These are phyloP conservation scores for Ascidia mentula DNA, from an alignment of 23 tunicate genomes.

Conservation along the genomic window DNA sequence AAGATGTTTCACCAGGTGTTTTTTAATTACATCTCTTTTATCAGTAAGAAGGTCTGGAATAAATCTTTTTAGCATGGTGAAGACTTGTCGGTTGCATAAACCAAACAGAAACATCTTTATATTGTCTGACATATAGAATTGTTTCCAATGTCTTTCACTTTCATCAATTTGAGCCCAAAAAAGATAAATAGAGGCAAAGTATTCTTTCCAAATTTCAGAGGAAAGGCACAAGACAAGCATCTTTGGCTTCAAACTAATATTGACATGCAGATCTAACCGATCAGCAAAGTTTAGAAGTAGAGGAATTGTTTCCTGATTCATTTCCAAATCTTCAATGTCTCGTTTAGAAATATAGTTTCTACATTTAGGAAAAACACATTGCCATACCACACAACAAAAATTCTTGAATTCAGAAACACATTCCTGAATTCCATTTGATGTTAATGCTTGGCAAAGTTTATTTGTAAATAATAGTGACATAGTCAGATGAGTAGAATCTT, in stretches of 20 bases:
- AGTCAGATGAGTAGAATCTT: neutral
- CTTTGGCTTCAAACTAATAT: neutral
- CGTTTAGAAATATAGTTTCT: neutral
- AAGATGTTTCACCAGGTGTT: too few species aligned
- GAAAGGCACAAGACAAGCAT: neutral
- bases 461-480: neutral
- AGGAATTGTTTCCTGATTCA: neutral
- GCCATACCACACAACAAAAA: neutral
- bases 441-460: neutral
- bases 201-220: neutral
- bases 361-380: neutral
- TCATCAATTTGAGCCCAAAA: neutral
- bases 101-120: neutral
- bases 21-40: too few species aligned
- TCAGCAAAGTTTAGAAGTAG: neutral
- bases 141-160: too few species aligned
- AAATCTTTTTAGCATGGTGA: neutral
- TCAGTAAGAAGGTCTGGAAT: too few species aligned
- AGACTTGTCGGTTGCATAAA: neutral
- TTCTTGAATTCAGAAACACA: neutral
- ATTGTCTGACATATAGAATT: neutral
- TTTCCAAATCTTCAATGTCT: neutral
- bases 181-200: neutral
- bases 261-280: neutral
- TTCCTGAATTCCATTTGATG: neutral